Conservation (phyloP, 37 sponge, comb jelly and placozoan genomes). For the Eunapius fragilis region DNA sequence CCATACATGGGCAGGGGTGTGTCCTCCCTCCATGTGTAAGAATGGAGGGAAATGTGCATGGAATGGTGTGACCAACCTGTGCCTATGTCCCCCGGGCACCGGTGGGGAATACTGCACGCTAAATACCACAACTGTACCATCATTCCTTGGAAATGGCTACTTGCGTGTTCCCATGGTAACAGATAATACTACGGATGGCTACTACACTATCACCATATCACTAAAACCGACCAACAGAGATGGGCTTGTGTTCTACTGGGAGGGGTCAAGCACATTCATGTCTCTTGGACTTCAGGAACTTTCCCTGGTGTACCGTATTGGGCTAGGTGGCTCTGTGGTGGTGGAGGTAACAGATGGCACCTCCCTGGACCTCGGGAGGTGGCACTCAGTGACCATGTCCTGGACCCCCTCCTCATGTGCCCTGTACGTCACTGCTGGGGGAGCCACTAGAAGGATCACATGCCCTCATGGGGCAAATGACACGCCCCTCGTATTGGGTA, state of each 20-base stretch:
- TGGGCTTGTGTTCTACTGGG: not conserved
- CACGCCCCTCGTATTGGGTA: not conserved
- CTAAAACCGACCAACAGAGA: not conserved
- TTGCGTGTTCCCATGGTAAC: not conserved
- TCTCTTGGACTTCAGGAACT: not conserved
- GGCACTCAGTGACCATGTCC: not conserved
- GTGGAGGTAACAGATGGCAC: not conserved
- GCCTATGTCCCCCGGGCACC: constrained; percentile 6
- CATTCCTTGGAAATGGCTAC: not conserved
- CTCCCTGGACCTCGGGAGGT: not conserved
- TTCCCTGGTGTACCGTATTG: not conserved
- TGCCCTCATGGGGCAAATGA: not conserved
- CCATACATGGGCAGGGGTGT: not conserved
- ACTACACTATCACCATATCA: not conserved
- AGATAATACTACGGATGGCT: not conserved
- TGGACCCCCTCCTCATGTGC: not conserved
- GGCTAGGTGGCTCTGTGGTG: not conserved
- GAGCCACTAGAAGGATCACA: not conserved
- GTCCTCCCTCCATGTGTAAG: constrained; percentile 28
- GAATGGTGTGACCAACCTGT: not conserved
- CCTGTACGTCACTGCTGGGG: not conserved
- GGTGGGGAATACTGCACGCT: not conserved
- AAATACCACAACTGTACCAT: not conserved
- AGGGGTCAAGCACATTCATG: not conserved
- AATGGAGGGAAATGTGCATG: constrained; percentile 24